Percentiles rank a stretch among this genome's conserved stretches.
Evolutionary conservation across 1,140 invertebrate genomes (phyloP).

Genomic region (Dryas iulia): DNA sequence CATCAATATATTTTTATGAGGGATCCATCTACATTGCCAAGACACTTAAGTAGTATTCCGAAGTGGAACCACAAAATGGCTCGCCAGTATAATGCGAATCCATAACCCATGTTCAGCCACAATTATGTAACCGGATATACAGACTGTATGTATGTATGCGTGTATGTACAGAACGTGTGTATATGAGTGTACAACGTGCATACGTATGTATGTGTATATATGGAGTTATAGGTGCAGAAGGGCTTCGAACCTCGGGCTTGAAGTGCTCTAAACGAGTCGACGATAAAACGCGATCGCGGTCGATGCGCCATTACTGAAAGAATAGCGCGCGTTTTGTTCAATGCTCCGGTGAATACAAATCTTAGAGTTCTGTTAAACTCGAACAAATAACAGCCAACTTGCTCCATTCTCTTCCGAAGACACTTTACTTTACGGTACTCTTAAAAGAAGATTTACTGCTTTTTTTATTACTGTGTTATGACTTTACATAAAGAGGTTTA

Average conservation of each 20-base stretch:
- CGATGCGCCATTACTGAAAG: not conserved
- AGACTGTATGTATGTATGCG: not conserved
- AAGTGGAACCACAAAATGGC: slow-evolving; percentile 8
- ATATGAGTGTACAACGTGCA: not conserved
- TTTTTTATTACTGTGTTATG: not conserved
- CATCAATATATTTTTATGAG: no score
- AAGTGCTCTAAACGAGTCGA: not conserved
- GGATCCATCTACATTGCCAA: not conserved
- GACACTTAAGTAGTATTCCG: not conserved
- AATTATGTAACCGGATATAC: slow-evolving; percentile 8
- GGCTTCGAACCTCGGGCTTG: not conserved
- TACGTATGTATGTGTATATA: not conserved
- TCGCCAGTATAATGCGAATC: not conserved
- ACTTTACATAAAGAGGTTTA: not conserved
- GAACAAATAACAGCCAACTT: not conserved
- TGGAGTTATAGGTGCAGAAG: not conserved
- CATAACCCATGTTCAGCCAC: slow-evolving; percentile 5
- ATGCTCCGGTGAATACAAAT: not conserved
- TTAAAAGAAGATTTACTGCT: not conserved
- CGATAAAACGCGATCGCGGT: not conserved
- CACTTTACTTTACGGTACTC: not conserved
- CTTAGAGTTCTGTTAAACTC: not conserved
- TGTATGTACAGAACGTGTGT: not conserved
- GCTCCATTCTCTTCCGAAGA: not conserved
- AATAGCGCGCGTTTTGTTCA: not conserved